Evolutionary conservation across 2,888 invertebrate genomes (phyloP).

Genomic region (Calliopum simillimum): DNA sequence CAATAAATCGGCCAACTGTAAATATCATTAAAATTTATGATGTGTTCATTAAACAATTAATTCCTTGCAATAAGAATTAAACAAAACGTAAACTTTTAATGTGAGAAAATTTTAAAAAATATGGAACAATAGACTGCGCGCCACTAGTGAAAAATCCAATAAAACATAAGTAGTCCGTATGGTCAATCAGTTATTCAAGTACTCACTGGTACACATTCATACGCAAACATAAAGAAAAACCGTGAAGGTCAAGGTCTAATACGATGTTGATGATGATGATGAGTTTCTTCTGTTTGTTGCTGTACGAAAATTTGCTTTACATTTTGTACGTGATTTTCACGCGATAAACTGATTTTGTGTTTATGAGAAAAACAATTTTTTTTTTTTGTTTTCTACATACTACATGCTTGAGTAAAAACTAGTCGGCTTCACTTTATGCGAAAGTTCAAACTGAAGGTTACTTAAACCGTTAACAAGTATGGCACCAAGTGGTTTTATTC

Average conservation of each 20-base stretch:
- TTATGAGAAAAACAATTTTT: slow-evolving; percentile 16
- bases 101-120: too few relatives aligned
- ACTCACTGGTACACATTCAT: too few relatives aligned
- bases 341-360: slow-evolving; percentile 22
- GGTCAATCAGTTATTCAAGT: too few relatives aligned
- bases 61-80: too few relatives aligned
- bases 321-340: slow-evolving; percentile 22
- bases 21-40: too few relatives aligned
- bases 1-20: too few relatives aligned
- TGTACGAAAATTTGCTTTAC: neutral
- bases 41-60: too few relatives aligned
- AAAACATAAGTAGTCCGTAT: too few relatives aligned
- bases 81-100: too few relatives aligned
- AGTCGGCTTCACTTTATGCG: neutral
- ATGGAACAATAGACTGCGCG: too few relatives aligned
- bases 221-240: too few relatives aligned
- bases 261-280: neutral
- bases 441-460: slow-evolving; percentile 18
- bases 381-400: neutral
- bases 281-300: neutral
- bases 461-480: neutral
- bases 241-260: slow-evolving; percentile 22
- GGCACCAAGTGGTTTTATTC: neutral
- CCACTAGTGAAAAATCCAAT: too few relatives aligned
- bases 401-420: neutral